phyloP scores from a whole-genome alignment of 2,888 invertebrate species.

The Drosophila subquinaria region DNA sequence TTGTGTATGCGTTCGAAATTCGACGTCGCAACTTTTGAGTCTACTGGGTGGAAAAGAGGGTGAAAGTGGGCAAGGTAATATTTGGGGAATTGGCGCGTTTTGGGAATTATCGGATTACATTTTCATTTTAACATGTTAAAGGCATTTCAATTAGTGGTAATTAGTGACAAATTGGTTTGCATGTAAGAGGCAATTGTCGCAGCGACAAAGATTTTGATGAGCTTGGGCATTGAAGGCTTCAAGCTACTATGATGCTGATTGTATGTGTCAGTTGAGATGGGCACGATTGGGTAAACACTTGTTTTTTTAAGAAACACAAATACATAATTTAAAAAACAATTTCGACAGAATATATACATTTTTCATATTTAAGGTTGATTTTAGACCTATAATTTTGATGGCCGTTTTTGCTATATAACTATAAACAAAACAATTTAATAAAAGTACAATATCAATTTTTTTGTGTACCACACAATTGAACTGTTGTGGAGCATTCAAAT shows the following conservation, averaged over 20 bases:
- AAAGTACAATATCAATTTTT: too few relatives aligned
- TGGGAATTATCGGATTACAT: slow-evolving; percentile 59
- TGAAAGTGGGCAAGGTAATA: neutral
- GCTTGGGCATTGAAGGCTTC: neutral
- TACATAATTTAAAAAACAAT: neutral
- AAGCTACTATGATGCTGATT: neutral
- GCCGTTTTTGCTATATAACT: too few relatives aligned
- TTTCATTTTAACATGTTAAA: slow-evolving; percentile 55
- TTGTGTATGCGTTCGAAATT: slow-evolving; percentile 8
- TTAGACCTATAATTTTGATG: too few relatives aligned
- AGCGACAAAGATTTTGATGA: slow-evolving; percentile 11
- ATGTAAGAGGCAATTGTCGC: slow-evolving; percentile 21
- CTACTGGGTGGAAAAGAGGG: slow-evolving; percentile 7
- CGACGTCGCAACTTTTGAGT: slow-evolving; percentile 8
- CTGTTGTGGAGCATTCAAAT: neutral
- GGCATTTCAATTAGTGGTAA: slow-evolving; percentile 60
- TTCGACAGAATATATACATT: neutral
- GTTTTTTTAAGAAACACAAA: too few relatives aligned
- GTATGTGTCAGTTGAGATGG: neutral
- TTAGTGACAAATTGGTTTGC: slow-evolving; percentile 53
- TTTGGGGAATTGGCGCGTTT: slow-evolving; percentile 12
- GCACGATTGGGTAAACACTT: neutral
- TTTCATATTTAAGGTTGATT: too few relatives aligned
- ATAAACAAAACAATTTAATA: too few relatives aligned
- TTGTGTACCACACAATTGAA: neutral